Base-by-base conservation (phyloP, 2,888 invertebrate species). In the Paralinhomoeus sp. region DNA sequence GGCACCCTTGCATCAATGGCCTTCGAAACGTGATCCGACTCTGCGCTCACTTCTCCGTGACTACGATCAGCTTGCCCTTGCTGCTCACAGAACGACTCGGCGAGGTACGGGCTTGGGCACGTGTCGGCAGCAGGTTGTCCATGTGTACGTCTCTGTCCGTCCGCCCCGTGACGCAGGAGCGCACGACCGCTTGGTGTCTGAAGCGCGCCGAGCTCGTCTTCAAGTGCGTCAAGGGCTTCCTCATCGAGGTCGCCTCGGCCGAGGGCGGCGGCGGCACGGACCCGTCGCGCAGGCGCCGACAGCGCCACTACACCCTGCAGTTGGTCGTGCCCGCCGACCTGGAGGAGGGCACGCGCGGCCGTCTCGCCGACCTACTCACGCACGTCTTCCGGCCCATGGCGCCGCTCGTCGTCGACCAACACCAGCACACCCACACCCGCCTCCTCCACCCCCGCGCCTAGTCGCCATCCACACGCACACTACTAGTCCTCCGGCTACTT, bases 181-280 rank as follows among this genome's bases (percentile, higher is more conserved):
- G 87, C 83, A 91, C 89, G 0, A 78, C 85, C 43, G 75, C 78
- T 33, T 97, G 93, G 93, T 93, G 91, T 66, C 73, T 80, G 60
- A 80, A 84, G 57, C 71, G 93, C 56, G 91, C 93, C 1, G 97
- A 97, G 68, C 70, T 97, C 50, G 80, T 97, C 47, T 84, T 91
- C 60, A 97, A 99, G 68, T 99, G 97, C 67, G 82, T 89, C 43
- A 99, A 97, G 69, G 97, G 97, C 2, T 97, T 93, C 67, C 82
- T 97, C 81, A 85, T 99, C 65, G 97, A 97, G 71, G 83, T 85
- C 72, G 79, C 81, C 12, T 80, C 84, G 1, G 80, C 84, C 76
- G 83, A 83, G 48, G 83, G 83, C 23, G 44, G 54, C 45, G 52
- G 51, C 34, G 39, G 34, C 5, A 40, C 31, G 22, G 20, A 20